Evolutionary conservation across 1,140 invertebrate species (phyloP), one percentile per base, ranked within the genome.

Genomic region (Psilanteris sp.): DNA sequence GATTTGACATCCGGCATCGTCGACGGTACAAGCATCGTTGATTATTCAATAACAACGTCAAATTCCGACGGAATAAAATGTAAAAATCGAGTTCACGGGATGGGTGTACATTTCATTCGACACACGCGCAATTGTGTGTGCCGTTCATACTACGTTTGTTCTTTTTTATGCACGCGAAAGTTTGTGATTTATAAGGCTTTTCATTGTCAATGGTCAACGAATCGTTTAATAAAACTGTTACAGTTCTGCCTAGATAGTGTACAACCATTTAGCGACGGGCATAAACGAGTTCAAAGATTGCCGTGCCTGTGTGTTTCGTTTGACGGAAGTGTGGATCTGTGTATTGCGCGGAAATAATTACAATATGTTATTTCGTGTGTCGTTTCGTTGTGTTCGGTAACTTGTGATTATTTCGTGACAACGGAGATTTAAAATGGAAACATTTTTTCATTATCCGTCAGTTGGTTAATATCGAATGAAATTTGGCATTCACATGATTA

Each of bases 41-140:
- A 54, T 66, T 67, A 55, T 67, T 67, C 41, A 55, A 67, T 67
- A 67, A 67, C 62, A 57, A 68, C 57, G 52, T 50, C 52, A 68
- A 55, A 68, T 39, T 50, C 32, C 15, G n/a, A 14, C 24, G 4
- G 20, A n/a, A n/a, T n/a, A 44, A 54, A 34, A 8, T 16, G 32
- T 48, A 62, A 50, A 62, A 64, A 41, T 43, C 26, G 37, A 43
- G 14, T n/a, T n/a, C n/a, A 18, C 34, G 7, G 6, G 4, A 3
- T 1, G 50, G 18, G 22, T 27, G 36, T 29, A 20, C 34, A 36
- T 41, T 26, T 32, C 10, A 29, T 32, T 4, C n/a, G 31, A 52
- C 36, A 32, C 50, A 10, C 39, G 24, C 13, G 3, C 18, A 26
- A 59, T 59, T 32, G 55, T 37, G 46, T 11, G 43, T 9, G 20